phyloP scores from a whole-genome alignment of 2,797 vertebrate genomes.

The Craterocephalus amniculus region DNA sequence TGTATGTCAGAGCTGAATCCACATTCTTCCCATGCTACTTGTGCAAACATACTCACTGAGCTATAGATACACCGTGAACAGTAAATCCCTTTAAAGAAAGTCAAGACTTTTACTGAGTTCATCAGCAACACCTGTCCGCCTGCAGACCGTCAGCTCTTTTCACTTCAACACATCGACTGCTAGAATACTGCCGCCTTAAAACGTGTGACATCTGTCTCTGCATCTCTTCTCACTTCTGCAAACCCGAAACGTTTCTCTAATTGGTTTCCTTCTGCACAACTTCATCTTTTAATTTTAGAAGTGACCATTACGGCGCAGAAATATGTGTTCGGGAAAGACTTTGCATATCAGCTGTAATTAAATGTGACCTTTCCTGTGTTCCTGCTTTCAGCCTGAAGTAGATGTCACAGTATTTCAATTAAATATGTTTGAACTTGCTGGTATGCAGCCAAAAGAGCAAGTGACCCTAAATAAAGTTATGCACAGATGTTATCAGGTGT shows the following conservation, averaged over 20 bases:
- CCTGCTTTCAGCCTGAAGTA: background rate
- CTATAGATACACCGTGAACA: constrained; percentile 51
- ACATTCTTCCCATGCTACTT: constrained; percentile 3
- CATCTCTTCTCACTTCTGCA: constrained; percentile 28
- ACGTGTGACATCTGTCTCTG: background rate
- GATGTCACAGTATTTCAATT: background rate
- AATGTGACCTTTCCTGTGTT: constrained; percentile 12
- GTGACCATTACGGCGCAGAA: background rate
- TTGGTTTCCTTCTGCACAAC: constrained; percentile 19
- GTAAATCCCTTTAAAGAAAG: constrained; percentile 44
- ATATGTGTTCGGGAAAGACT: background rate
- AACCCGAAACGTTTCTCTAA: constrained; percentile 18
- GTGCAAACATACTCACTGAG: background rate
- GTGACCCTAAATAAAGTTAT: background rate
- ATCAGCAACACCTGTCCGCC: constrained; percentile 46
- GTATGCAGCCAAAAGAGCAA: background rate
- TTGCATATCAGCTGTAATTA: background rate
- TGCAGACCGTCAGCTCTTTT: constrained; percentile 13
- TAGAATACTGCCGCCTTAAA: constrained; percentile 2
- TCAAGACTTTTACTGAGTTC: constrained; percentile 31
- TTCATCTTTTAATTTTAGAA: constrained; percentile 11
- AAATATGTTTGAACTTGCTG: background rate
- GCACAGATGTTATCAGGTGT: background rate
- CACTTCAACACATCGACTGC: constrained; percentile 35
- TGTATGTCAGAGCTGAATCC: constrained; percentile 30